These are phyloP conservation scores for Stegostoma tigrinum DNA, from an alignment of 2,113 vertebrate species.

Conservation along the genomic window DNA sequence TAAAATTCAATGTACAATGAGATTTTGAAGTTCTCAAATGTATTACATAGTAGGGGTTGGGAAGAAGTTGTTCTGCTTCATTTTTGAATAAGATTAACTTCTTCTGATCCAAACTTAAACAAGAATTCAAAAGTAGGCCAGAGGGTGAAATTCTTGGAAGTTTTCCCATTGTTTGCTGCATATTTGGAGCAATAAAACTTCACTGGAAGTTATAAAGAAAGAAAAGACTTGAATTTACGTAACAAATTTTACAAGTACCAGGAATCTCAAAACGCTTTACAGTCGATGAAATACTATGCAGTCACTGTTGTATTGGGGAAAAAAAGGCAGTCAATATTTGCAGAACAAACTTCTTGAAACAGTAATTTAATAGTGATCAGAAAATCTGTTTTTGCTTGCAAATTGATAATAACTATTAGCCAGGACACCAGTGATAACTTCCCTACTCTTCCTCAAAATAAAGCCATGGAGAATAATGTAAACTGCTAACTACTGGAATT, in stretches of 20 bases:
- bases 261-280: neutral
- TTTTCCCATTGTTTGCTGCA: neutral
- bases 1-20: neutral
- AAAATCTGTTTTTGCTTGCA: neutral
- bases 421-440: neutral
- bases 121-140: neutral
- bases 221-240: neutral
- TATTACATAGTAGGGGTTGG: neutral
- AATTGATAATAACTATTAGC: neutral
- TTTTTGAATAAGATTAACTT: neutral
- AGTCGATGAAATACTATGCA: neutral
- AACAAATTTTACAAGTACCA: neutral
- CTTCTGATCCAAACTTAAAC: neutral
- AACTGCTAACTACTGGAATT: too few relatives aligned
- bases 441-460: too few relatives aligned
- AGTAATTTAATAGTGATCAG: neutral
- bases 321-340: neutral
- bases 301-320: neutral
- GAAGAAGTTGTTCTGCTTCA: neutral
- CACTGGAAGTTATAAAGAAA: neutral
- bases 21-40: neutral
- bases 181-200: neutral
- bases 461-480: neutral
- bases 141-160: neutral
- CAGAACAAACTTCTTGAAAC: neutral